Evolutionary conservation across 2,888 invertebrate species (phyloP).

Genomic region (Monochamus alternatus): DNA sequence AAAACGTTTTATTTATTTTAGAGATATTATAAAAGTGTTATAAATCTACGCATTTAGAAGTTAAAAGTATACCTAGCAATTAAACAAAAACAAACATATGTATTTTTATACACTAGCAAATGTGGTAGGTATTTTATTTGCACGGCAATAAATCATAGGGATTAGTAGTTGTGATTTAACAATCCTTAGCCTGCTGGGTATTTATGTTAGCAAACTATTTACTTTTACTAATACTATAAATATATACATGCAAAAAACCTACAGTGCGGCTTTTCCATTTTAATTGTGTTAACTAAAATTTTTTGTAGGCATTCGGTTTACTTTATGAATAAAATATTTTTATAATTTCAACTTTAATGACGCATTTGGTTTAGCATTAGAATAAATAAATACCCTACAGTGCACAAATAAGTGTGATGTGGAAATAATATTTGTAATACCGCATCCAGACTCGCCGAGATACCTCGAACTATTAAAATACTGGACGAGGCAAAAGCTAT

Average conservation of each 20-base stretch:
- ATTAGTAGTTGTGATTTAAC: not conserved
- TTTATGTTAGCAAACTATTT: not conserved
- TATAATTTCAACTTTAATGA: too few species aligned
- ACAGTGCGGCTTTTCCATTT: not conserved
- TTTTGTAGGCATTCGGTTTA: too few species aligned
- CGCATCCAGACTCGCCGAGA: too few species aligned
- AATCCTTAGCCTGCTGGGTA: not conserved
- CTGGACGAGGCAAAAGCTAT: too few species aligned
- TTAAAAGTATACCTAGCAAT: not conserved
- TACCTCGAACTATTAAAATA: too few species aligned
- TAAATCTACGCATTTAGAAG: not conserved
- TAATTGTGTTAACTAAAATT: not conserved
- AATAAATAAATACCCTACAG: not conserved
- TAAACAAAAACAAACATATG: not conserved
- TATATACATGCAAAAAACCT: not conserved
- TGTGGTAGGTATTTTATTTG: not conserved
- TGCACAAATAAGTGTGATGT: not conserved
- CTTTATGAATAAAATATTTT: too few species aligned
- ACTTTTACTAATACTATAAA: not conserved
- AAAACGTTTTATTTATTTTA: not conserved
- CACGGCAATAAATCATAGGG: not conserved
- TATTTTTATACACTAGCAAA: not conserved
- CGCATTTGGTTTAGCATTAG: too few species aligned
- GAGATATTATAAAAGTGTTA: not conserved
- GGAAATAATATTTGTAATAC: not conserved